A percentile compares a stretch with the other conserved stretches of the same genome.
phyloP scores from a whole-genome alignment of 2,113 vertebrate genomes.

The Meriones unguiculatus region DNA sequence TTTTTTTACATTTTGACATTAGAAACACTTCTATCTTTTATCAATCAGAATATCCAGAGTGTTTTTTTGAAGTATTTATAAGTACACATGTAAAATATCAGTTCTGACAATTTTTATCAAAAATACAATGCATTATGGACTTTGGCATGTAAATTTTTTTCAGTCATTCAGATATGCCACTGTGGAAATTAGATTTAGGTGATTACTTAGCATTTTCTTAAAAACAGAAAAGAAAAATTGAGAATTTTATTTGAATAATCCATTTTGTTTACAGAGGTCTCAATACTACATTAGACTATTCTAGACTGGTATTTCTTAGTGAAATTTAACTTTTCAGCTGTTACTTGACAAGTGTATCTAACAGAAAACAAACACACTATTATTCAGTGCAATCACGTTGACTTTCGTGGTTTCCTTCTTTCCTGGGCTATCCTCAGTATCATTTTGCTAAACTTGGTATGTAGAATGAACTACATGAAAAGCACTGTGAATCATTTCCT shows the following conservation, averaged over 20 bases:
- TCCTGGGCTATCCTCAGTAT: background rate
- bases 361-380: background rate
- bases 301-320: background rate
- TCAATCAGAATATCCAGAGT: background rate
- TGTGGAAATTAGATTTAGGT: conserved; percentile 5
- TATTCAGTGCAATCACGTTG: conserved; percentile 41
- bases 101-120: conserved; percentile 1
- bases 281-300: background rate
- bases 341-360: background rate
- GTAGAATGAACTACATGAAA: conserved; percentile 60
- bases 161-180: background rate
- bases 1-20: conserved; percentile 26
- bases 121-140: background rate
- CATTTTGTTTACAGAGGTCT: background rate
- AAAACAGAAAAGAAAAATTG: conserved; percentile 19
- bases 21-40: conserved; percentile 29
- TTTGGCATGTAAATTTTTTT: background rate
- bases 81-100: background rate
- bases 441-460: background rate
- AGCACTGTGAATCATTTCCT: conserved; percentile 48
- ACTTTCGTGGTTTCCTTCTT: conserved; percentile 65
- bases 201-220: background rate
- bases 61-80: conserved; percentile 1
- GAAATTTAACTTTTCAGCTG: conserved; percentile 17
- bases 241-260: conserved; percentile 18